Evolutionary conservation across 2,888 invertebrate species (phyloP).

Genomic region (Cylindroiulus punctatus): DNA sequence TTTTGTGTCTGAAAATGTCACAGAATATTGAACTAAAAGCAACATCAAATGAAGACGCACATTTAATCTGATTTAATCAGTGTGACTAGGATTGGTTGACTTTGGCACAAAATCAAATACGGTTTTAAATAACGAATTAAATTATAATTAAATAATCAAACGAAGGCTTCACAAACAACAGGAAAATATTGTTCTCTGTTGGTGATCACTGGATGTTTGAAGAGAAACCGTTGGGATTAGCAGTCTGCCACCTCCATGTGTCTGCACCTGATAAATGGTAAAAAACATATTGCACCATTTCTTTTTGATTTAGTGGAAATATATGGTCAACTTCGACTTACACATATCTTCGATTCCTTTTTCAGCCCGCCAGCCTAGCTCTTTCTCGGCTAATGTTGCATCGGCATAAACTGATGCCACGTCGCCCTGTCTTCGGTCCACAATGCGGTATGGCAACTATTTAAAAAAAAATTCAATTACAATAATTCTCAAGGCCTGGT

Average conservation of each 20-base stretch:
- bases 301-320: not conserved
- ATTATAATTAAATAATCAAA: not conserved
- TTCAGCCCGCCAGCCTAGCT: slow-evolving; percentile 86
- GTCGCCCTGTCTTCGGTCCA: slow-evolving; percentile 82
- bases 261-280: slow-evolving; percentile 70
- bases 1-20: not conserved
- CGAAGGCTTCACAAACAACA: not conserved
- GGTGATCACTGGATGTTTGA: not conserved
- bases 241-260: slow-evolving; percentile 88
- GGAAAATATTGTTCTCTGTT: not conserved
- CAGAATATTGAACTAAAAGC: not conserved
- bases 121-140: not conserved
- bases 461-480: not conserved
- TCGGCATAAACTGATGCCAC: slow-evolving; percentile 87
- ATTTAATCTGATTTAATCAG: not conserved
- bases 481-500: no score
- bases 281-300: not conserved
- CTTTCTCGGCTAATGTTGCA: slow-evolving; percentile 77
- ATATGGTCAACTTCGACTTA: slow-evolving; percentile 64
- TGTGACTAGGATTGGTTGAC: slow-evolving; percentile 5
- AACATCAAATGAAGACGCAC: not conserved
- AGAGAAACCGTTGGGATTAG: slow-evolving; percentile 78
- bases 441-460: slow-evolving; percentile 77
- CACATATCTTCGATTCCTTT: slow-evolving; percentile 85
- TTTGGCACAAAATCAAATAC: not conserved